A percentile compares a stretch with the other conserved stretches of the same genome.
These are phyloP conservation scores for Dermolepida albohirtum DNA, from an alignment of 2,888 invertebrate species.

Conservation along the genomic window DNA sequence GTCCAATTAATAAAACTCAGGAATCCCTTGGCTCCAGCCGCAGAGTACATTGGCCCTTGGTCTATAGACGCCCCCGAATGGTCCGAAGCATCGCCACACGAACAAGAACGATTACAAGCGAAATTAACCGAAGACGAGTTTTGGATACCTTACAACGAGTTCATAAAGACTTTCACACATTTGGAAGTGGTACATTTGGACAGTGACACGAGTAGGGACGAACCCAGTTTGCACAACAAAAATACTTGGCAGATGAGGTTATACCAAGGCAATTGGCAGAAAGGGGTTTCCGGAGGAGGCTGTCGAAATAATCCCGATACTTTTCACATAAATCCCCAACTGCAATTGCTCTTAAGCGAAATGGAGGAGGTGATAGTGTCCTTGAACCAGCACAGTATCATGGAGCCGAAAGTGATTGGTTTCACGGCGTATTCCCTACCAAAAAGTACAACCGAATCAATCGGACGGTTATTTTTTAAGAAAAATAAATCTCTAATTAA, in stretches of 20 bases:
- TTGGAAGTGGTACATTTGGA: conserved; percentile 89
- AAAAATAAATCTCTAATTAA: conserved; percentile 88
- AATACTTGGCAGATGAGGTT: conserved; percentile 90
- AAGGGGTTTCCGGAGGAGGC: conserved; percentile 90
- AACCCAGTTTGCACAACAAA: conserved; percentile 81
- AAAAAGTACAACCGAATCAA: conserved; percentile 78
- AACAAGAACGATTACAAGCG: conserved; percentile 76
- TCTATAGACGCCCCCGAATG: conserved; percentile 77
- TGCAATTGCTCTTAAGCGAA: conserved; percentile 83
- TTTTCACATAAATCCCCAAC: conserved; percentile 93
- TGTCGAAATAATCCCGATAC: conserved; percentile 92
- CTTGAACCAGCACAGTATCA: conserved; percentile 88
- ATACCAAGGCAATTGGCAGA: conserved; percentile 88
- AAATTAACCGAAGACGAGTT: conserved; percentile 59
- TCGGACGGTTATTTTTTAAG: conserved; percentile 84
- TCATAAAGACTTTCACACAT: conserved; percentile 83
- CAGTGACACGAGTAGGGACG: conserved; percentile 87
- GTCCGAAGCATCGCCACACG: conserved; percentile 80
- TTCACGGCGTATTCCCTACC: conserved; percentile 86
- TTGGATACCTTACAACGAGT: conserved; percentile 86
- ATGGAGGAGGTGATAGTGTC: conserved; percentile 87
- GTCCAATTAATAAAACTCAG: conserved; percentile 78
- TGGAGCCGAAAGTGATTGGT: conserved; percentile 93
- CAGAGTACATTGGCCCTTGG: conserved; percentile 79
- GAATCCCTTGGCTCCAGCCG: conserved; percentile 74